A percentile compares a stretch with the other conserved stretches of the same genome.
Conservation (phyloP, 2,888 invertebrate species). For the Plusia festucae region DNA sequence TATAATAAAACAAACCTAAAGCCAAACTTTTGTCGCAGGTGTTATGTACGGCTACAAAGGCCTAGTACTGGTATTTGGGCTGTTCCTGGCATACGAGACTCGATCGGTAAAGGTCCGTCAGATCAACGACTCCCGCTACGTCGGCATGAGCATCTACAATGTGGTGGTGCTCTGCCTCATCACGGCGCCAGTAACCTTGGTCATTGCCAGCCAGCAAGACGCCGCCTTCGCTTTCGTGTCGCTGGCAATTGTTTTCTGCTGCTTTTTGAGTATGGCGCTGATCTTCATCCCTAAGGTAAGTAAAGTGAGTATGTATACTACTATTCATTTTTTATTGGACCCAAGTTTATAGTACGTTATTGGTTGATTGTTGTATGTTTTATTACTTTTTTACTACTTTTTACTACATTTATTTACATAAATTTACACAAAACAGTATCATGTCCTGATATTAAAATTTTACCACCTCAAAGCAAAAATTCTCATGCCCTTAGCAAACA, state of each 20-base stretch:
- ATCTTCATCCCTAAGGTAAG: conserved; percentile 99
- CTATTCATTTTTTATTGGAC: background rate
- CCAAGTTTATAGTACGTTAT: background rate
- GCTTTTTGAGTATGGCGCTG: conserved; percentile 99
- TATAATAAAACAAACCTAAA: no score
- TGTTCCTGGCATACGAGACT: conserved; percentile 99
- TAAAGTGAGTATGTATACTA: conserved; percentile 20
- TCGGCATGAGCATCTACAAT: conserved; percentile 99
- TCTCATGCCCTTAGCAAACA: no score
- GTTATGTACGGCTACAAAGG: conserved; percentile 99
- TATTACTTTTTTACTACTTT: no score
- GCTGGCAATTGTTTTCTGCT: conserved; percentile 98
- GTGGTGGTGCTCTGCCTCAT: conserved; percentile 99
- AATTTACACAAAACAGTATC: no score
- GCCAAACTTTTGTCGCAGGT: conserved; percentile 87
- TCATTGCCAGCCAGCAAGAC: conserved; percentile 99
- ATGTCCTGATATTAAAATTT: no score
- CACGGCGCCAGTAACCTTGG: conserved; percentile 99
- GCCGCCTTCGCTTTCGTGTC: conserved; percentile 99
- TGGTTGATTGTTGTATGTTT: no score
- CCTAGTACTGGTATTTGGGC: conserved; percentile 97
- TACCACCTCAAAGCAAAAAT: no score
- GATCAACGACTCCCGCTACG: conserved; percentile 99
- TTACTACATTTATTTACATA: no score
- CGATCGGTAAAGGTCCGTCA: conserved; percentile 98